Evolutionary conservation across 1,140 invertebrate genomes (phyloP), one percentile per base, ranked within the genome.

Genomic region (Drosophila sturtevanti): DNA sequence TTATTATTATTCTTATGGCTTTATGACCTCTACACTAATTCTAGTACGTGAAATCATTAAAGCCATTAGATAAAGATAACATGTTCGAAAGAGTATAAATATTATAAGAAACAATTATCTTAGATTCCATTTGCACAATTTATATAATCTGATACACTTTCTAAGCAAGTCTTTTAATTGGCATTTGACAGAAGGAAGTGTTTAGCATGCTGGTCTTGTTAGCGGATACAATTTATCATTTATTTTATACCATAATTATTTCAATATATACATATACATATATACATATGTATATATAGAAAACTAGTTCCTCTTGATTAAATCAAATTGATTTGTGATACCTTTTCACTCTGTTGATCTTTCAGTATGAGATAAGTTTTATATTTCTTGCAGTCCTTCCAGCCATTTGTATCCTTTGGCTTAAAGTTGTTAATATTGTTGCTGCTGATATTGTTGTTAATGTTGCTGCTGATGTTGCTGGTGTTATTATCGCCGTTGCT

Each of bases 351-450:
- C 72, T 89, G 81, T 71, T 91, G 90, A 60, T 91, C 90, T 68
- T 91, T 91, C 0, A 90, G 78, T 27, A 91, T 90, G 14, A 91
- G 71, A 78, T 91, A 91, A 6, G 90, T 91, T 68, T 91, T 91
- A 4, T 89, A 44, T 82, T 91, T 91, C 51, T 90, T 91, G 63
- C 91, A 91, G 73, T 91, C 82, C 77, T 74, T 90, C 90, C 90
- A 91, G 68, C 79, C 81, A 69, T 87, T 91, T 5, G 75, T 84
- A 78, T 89, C 79, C 85, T 89, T 89, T 62, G 84, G 80, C 77
- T 80, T 89, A 14, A 89, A 89, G 24, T 73, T 81, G 7, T 48
- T 48, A 48, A 48, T 21, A 6, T 31, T 31, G 27, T 31, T 31
- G 70, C 79, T 12, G 65, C 58, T 16, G 63, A 16, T n/a, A 61